Base-by-base conservation (phyloP, 2,888 invertebrate species). In the Calliphora vomitoria region DNA sequence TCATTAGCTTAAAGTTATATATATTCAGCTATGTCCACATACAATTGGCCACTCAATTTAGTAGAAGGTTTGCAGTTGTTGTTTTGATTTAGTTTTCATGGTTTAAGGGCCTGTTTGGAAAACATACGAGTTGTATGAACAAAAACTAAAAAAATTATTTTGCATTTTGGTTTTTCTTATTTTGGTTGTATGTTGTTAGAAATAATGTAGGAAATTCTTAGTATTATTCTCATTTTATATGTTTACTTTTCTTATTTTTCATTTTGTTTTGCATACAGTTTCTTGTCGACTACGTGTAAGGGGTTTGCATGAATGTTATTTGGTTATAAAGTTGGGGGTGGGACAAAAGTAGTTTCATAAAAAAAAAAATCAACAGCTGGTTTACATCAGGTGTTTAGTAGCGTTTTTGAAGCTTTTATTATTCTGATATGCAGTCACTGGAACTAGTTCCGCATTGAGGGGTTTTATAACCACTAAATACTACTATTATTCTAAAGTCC, bases 41-140 rank as follows among this genome's bases (percentile, higher is more conserved):
- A 50, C 15, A 3, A 50, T 50, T 50, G 50, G 50, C 15, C 50
- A 50, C n/a, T n/a, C 0, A 50, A 50, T 15, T 50, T 50, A 15
- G 2, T 15, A 50, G n/a, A n/a, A 4, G 13, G 8, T 55, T 55
- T 20, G 8, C 1, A 15, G 8, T n/a, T 62, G 15, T 31, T 38
- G 10, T 62, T 68, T 6, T 25, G 13, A 15, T 47, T 18, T 15
- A 41, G 41, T 18, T 55, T 72, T 58, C 20, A 72, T 72, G 58
- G 72, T 58, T 58, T 58, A 55, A 55, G 55, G 55, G 55, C 55
- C 35, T 20, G 41, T 38, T 72, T 58, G 8, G 13, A 41, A 20
- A 55, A 55, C 35, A 25, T 38, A 35, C 31, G 3, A 18, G n/a
- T 44, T 44, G 38, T 38, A 41, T 11, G 53, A 53, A 35, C 15